phyloP scores from a whole-genome alignment of 2,113 vertebrate genomes.

The Trochalopteron elliotii region DNA sequence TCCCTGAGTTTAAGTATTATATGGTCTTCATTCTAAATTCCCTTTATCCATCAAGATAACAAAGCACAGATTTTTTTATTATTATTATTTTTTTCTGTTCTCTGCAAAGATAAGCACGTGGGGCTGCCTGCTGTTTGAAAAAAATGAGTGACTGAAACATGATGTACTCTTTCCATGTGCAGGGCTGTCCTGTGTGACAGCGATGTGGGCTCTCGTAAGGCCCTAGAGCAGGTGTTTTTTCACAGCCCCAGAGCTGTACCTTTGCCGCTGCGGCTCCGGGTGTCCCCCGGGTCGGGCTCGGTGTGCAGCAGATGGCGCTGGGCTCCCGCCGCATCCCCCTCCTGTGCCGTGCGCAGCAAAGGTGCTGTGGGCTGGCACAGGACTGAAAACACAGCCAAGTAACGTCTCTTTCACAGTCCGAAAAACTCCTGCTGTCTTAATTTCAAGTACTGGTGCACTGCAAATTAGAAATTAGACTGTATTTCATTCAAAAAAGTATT shows the following conservation, averaged over 20 bases:
- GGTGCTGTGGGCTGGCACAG: neutral
- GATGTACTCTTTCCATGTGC: neutral
- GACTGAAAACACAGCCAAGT: neutral
- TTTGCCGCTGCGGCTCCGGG: neutral
- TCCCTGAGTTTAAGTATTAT: neutral
- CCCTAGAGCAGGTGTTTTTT: neutral
- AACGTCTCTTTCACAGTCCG: no score
- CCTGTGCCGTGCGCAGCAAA: neutral
- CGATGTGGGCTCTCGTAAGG: neutral
- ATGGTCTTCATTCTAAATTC: neutral
- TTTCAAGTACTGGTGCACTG: neutral
- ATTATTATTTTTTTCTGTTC: neutral
- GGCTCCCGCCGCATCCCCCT: neutral
- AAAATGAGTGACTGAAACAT: neutral
- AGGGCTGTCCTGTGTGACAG: neutral
- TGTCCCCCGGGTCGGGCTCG: neutral
- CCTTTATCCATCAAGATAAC: neutral
- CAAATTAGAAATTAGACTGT: neutral
- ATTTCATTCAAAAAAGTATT: neutral
- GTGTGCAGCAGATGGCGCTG: constrained; percentile 52
- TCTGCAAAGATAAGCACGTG: neutral
- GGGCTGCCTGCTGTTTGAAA: neutral
- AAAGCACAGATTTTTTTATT: neutral
- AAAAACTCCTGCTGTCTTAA: neutral
- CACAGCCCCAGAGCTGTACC: neutral